phyloP scores from a whole-genome alignment of 2,797 vertebrate genomes.

The Sebastes jordani region DNA sequence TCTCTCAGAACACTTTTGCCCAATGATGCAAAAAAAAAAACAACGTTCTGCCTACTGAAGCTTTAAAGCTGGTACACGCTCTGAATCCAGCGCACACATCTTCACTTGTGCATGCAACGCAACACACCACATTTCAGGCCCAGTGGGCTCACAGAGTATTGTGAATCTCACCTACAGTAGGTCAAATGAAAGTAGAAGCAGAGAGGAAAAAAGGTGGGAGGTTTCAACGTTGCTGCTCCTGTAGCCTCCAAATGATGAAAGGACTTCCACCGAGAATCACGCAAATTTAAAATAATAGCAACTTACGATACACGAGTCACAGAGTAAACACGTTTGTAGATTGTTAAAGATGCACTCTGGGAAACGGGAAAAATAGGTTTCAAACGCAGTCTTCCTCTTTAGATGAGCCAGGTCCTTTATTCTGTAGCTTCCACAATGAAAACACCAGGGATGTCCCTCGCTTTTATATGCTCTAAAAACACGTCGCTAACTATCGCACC shows the following conservation, averaged over 20 bases:
- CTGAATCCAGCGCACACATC: not conserved
- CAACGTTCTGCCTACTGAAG: too few species aligned
- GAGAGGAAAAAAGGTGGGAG: too few species aligned
- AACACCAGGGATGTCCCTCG: not conserved
- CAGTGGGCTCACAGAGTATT: not conserved
- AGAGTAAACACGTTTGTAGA: not conserved
- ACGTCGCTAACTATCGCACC: not conserved
- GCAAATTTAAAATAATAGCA: not conserved
- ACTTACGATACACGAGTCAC: not conserved
- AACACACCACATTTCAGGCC: not conserved
- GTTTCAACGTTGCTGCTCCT: not conserved
- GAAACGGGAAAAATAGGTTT: not conserved
- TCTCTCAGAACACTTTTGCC: too few species aligned
- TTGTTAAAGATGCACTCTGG: rapidly evolving
- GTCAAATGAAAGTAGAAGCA: not conserved
- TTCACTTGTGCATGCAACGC: not conserved
- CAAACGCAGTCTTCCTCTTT: not conserved
- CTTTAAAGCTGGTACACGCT: not conserved
- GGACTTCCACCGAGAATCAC: not conserved
- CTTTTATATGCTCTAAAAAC: slow-evolving; percentile 8
- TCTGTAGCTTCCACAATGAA: not conserved
- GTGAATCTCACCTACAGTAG: slow-evolving; percentile 46
- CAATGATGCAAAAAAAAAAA: too few species aligned
- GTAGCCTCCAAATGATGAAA: not conserved
- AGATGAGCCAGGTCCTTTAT: not conserved